Base-by-base conservation (phyloP, 2,888 invertebrate genomes). In the Dicranocentrus wangi region DNA sequence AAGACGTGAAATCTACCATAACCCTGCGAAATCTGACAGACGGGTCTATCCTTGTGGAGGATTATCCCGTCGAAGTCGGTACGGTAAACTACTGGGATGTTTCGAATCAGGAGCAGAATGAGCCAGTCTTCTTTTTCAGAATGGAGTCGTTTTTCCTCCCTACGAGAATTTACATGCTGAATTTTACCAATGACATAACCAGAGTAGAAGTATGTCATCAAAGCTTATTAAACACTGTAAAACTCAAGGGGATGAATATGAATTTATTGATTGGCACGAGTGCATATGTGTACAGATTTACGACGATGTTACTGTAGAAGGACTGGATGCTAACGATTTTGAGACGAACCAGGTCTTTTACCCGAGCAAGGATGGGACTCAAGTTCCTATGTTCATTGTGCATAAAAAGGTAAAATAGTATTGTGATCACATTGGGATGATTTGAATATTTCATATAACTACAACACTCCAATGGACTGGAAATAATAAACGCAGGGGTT, bases 331-430 rank as follows among this genome's bases (percentile, higher is more conserved):
- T 2, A 17, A 51, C 1, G 19, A 51, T 51, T 51, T 51, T 51
- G 19, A 17, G 1, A 51, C 51, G 15, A 51, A 51, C 1, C 17
- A 51, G 8, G 51, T 51, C 19, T 51, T 15, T 8, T 51, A 15
- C 19, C 3, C 3, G 1, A 51, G 51, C 19, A 17, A 51, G 8
- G 51, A 51, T 17, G 51, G 51, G 19, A 51, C 51, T 1, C 8
- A 2, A 17, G 19, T 51, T 51, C 51, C 15, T 2, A 51, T 51
- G 51, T 51, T 51, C 19, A 51, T 51, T 1, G 19, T 51, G 8
- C 51, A 51, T 19, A 51, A 51, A 19, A 51, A 51, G 19, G 51
- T 51, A 47, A 47, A 39, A 39, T 2, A 43, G n/a, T 43, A 43
- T n/a, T n/a, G n/a, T n/a, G n/a, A n/a, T n/a, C n/a, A n/a, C n/a